phyloP scores from a whole-genome alignment of 2,113 vertebrate species.

The Ariopsis seemanni region DNA sequence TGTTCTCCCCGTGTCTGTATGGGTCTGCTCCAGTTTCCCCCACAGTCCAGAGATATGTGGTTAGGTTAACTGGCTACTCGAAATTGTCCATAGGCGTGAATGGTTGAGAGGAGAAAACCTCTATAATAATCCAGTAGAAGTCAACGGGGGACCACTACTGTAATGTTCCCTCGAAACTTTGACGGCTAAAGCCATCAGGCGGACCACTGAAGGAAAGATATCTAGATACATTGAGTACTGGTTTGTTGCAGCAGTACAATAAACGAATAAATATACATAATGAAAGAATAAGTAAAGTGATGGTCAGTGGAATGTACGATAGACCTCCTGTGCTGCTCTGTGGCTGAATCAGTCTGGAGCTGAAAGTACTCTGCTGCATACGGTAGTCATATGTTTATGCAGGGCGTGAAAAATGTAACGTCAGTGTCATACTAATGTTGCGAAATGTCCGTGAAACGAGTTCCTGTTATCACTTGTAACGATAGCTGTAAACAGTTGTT shows the following conservation, averaged over 20 bases:
- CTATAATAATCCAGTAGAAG: too few species aligned
- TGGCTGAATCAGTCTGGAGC: not conserved
- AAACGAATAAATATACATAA: not conserved
- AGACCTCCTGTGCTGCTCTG: not conserved
- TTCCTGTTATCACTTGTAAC: not conserved
- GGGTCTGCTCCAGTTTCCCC: too few species aligned
- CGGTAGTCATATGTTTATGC: conserved; percentile 11
- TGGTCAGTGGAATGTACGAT: not conserved
- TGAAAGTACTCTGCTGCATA: too few species aligned
- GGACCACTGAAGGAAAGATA: not conserved
- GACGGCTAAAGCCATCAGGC: too few species aligned
- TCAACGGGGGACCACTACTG: too few species aligned
- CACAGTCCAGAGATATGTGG: too few species aligned
- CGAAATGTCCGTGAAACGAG: not conserved
- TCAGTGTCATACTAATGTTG: not conserved
- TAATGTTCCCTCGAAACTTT: too few species aligned
- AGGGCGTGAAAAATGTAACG: not conserved
- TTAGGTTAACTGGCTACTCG: too few species aligned
- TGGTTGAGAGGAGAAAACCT: too few species aligned
- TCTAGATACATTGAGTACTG: not conserved
- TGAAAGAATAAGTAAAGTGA: not conserved
- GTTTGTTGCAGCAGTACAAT: not conserved
- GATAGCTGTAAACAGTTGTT: not conserved
- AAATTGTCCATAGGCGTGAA: too few species aligned
- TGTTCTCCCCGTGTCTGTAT: too few species aligned